Percentiles rank a stretch among this genome's conserved stretches.
These are phyloP conservation scores for Oncorhynchus mykiss DNA, from an alignment of 2,113 vertebrate species.

Conservation along the genomic window DNA sequence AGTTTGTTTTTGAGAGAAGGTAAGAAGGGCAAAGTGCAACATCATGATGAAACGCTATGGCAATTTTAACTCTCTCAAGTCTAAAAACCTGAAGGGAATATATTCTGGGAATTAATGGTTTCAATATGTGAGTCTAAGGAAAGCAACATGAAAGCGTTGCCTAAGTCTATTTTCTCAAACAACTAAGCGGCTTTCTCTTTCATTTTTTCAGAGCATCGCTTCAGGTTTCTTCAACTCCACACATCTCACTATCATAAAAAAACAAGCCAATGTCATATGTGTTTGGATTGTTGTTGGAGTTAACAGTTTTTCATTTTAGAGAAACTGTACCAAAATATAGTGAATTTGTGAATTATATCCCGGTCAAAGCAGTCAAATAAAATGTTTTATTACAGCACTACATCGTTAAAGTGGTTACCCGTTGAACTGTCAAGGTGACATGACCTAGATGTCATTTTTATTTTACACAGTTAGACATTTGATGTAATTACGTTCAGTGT, in stretches of 20 bases:
- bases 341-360: no score
- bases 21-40: slow-evolving; percentile 62
- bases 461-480: no score
- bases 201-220: slow-evolving; percentile 62
- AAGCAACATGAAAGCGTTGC: slow-evolving; percentile 73
- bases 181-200: slow-evolving; percentile 37
- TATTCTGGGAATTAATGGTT: slow-evolving; percentile 64
- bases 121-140: slow-evolving; percentile 56
- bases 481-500: no score
- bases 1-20: slow-evolving; percentile 61
- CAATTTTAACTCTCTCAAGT: slow-evolving; percentile 69
- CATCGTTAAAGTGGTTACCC: no score
- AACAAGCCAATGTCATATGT: slow-evolving; percentile 55
- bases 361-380: no score
- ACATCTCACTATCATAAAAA: slow-evolving; percentile 51
- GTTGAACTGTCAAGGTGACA: no score
- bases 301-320: background rate
- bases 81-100: slow-evolving; percentile 40
- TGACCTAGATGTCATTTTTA: no score
- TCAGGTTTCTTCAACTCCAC: slow-evolving; percentile 62
- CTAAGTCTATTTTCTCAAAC: slow-evolving; percentile 63
- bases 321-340: no score
- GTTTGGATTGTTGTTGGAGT: slow-evolving; percentile 14
- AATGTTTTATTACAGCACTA: no score
- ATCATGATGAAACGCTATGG: slow-evolving; percentile 76